Percentiles rank a stretch among this genome's conserved stretches.
These are phyloP conservation scores for Hozukius guyotensis DNA, from an alignment of 2,797 vertebrate species.

Conservation along the genomic window DNA sequence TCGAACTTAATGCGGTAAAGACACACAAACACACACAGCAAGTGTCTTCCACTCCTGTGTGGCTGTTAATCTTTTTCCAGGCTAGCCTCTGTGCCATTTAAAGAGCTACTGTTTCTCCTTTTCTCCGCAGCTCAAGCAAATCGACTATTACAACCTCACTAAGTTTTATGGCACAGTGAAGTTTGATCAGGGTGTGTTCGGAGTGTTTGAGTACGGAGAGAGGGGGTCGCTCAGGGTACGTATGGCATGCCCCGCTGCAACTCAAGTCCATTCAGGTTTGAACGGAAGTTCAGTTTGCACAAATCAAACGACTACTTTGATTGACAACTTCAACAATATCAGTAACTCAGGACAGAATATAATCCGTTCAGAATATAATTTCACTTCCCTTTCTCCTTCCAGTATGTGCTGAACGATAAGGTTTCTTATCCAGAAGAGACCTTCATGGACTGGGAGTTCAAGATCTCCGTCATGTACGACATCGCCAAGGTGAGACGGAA, in stretches of 20 bases:
- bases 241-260: neutral
- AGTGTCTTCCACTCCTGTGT: neutral
- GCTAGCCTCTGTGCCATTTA: neutral
- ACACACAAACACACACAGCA: neutral
- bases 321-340: neutral
- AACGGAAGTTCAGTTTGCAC: neutral
- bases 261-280: neutral
- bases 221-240: constrained; percentile 93
- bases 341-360: neutral
- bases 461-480: constrained; percentile 96
- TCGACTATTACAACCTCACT: constrained; percentile 97
- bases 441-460: constrained; percentile 99
- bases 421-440: constrained; percentile 96
- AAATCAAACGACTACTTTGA: neutral
- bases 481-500: constrained; percentile 91
- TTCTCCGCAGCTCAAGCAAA: constrained; percentile 87
- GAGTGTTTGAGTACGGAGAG: constrained; percentile 94
- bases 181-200: constrained; percentile 89
- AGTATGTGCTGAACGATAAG: constrained; percentile 95
- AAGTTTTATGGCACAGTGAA: constrained; percentile 98
- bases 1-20: constrained; percentile 91
- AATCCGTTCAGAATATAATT: neutral
- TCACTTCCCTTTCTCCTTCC: neutral
- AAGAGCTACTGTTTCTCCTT: neutral
- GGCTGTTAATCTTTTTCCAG: constrained; percentile 14